Evolutionary conservation across 2,797 vertebrate genomes (phyloP).

Genomic region (Liparis tanakae): DNA sequence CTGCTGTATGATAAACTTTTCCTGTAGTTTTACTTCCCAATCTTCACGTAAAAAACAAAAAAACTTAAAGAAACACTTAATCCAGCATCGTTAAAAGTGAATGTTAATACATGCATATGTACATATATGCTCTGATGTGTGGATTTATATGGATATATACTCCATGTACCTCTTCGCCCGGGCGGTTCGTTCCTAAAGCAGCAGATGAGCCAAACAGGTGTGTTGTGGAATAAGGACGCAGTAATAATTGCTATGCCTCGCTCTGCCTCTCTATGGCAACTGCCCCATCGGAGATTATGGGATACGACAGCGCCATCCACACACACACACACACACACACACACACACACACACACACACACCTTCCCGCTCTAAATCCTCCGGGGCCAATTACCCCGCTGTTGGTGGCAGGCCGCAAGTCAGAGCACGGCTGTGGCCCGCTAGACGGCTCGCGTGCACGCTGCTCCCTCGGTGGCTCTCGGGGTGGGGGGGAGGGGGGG

Average conservation of each 20-base stretch:
- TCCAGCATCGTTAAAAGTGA: not conserved
- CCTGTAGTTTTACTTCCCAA: not conserved
- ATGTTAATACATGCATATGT: not conserved
- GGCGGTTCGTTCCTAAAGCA: slow-evolving; percentile 45
- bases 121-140: not conserved
- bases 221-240: slow-evolving; percentile 79
- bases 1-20: not conserved
- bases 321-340: slow-evolving; percentile 48
- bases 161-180: slow-evolving; percentile 9
- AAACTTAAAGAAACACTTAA: not conserved
- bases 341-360: slow-evolving; percentile 39
- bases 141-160: not conserved
- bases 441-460: slow-evolving; percentile 64
- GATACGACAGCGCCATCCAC: slow-evolving; percentile 64
- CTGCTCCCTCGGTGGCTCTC: slow-evolving; percentile 65
- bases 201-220: slow-evolving; percentile 70
- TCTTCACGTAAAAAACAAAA: not conserved
- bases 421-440: slow-evolving; percentile 81
- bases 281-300: slow-evolving; percentile 79
- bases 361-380: slow-evolving; percentile 66
- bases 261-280: slow-evolving; percentile 80
- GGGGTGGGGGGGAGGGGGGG: slow-evolving; percentile 45
- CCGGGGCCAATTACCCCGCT: slow-evolving; percentile 83
- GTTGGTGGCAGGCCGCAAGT: slow-evolving; percentile 81
- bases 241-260: slow-evolving; percentile 81